Conservation (phyloP, 92 coral and sea anemone genomes). For the Porites divaricata region DNA sequence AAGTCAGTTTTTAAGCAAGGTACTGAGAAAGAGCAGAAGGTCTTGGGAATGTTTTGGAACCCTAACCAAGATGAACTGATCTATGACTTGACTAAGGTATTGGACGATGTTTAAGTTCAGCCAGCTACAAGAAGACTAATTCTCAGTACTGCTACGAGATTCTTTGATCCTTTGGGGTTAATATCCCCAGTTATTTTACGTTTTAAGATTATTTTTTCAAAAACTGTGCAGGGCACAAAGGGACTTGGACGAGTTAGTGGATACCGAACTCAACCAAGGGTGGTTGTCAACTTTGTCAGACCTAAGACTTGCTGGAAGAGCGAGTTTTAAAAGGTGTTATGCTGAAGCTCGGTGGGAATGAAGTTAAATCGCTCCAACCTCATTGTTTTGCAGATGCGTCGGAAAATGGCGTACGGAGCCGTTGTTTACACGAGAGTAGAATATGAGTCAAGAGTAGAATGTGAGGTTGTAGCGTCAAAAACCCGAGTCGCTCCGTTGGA, state of each 20-base stretch:
- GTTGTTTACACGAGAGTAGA: constrained; percentile 2
- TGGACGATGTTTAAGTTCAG: not conserved
- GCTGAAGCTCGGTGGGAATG: not conserved
- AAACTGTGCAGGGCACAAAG: not conserved
- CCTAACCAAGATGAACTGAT: too few relatives aligned
- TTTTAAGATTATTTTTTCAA: not conserved
- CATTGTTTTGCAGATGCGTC: constrained; percentile 18
- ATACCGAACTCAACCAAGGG: not conserved
- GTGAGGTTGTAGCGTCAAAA: constrained; percentile 15
- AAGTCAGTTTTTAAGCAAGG: too few relatives aligned
- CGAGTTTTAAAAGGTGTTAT: constrained; percentile 1
- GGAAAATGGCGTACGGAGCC: constrained; percentile 12
- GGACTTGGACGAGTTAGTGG: not conserved
- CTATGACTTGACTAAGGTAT: too few relatives aligned
- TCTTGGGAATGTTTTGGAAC: too few relatives aligned
- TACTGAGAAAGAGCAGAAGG: too few relatives aligned
- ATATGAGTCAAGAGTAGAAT: not conserved
- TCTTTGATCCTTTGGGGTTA: constrained; percentile 2
- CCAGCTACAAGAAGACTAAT: not conserved
- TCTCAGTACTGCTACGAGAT: not conserved
- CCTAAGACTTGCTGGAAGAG: constrained; percentile 1
- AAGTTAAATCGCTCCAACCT: not conserved
- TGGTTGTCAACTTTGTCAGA: constrained; percentile 5
- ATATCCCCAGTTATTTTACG: not conserved
- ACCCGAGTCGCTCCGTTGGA: constrained; percentile 18